Conservation (phyloP, 2,797 vertebrate genomes). For the Helostoma temminkii region DNA sequence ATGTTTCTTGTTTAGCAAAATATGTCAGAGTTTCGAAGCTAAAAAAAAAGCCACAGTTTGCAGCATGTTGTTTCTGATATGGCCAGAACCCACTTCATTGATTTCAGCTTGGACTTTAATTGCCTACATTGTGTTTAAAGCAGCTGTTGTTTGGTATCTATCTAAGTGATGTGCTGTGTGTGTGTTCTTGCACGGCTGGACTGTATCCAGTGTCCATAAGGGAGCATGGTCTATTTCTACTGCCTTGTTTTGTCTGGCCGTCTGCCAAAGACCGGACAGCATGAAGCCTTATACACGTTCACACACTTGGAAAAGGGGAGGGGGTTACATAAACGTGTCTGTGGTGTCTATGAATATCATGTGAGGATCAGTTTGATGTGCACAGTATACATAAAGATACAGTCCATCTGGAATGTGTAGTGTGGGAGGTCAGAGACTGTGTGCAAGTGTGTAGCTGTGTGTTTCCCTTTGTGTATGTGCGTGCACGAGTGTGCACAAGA, state of each 20-base stretch:
- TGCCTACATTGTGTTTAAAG: constrained; percentile 10
- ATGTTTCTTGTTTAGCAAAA: background rate
- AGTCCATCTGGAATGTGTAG: constrained; percentile 19
- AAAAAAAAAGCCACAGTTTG: background rate
- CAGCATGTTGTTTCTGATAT: constrained; percentile 13
- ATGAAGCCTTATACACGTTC: constrained; percentile 67
- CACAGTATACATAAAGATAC: constrained; percentile 4
- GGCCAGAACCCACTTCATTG: background rate
- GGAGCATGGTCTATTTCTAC: constrained; percentile 58
- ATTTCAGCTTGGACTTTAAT: background rate
- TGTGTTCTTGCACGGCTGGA: constrained; percentile 28
- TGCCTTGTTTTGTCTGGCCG: constrained; percentile 64
- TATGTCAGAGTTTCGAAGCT: background rate
- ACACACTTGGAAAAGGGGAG: constrained; percentile 32
- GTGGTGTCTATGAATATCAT: constrained; percentile 23
- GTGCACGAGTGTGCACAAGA: constrained; percentile 23
- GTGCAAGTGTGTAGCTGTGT: constrained; percentile 1
- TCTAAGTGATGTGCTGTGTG: constrained; percentile 6
- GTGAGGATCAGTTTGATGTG: constrained; percentile 31
- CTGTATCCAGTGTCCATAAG: constrained; percentile 58
- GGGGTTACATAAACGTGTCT: background rate
- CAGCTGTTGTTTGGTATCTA: constrained; percentile 40
- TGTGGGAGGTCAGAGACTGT: constrained; percentile 41
- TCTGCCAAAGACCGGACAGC: constrained; percentile 66
- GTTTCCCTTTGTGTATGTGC: constrained; percentile 15